Percentiles rank a stretch among this genome's conserved stretches.
Evolutionary conservation across 1,140 invertebrate species (phyloP).

Genomic region (Stegodyphus dumicola): DNA sequence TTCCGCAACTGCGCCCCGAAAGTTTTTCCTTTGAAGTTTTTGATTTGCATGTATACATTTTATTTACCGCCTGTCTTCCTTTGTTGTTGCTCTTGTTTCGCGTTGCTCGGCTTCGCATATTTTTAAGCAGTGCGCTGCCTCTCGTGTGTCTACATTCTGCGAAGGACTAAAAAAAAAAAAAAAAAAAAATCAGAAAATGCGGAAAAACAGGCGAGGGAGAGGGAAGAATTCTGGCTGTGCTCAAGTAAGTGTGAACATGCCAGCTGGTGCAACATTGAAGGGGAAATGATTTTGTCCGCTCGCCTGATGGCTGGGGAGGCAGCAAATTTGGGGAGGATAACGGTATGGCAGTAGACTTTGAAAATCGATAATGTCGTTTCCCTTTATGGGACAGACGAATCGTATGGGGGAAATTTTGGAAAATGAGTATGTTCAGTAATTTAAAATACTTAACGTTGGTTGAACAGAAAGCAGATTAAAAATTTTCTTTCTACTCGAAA

Average conservation of each 20-base stretch:
- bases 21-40: not conserved
- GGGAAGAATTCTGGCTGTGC: slow-evolving; percentile 25
- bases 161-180: not conserved
- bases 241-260: slow-evolving; percentile 51
- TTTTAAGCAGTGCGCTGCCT: not conserved
- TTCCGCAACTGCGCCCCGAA: not conserved
- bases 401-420: not conserved
- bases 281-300: slow-evolving; percentile 52
- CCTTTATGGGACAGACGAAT: not conserved
- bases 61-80: not conserved
- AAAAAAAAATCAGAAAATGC: not conserved
- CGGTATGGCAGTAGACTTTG: not conserved
- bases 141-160: not conserved
- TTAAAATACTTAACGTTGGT: no score
- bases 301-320: not conserved
- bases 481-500: no score
- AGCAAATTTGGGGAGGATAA: not conserved
- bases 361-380: not conserved
- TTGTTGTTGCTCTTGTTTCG: slow-evolving; percentile 1
- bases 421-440: no score
- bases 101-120: not conserved
- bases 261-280: slow-evolving; percentile 52
- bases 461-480: no score
- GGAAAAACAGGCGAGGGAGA: not conserved
- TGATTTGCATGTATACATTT: slow-evolving; percentile 1